Percentiles rank a stretch among this genome's conserved stretches.
phyloP scores from a whole-genome alignment of 1,140 invertebrate species.

The Homarus americanus region DNA sequence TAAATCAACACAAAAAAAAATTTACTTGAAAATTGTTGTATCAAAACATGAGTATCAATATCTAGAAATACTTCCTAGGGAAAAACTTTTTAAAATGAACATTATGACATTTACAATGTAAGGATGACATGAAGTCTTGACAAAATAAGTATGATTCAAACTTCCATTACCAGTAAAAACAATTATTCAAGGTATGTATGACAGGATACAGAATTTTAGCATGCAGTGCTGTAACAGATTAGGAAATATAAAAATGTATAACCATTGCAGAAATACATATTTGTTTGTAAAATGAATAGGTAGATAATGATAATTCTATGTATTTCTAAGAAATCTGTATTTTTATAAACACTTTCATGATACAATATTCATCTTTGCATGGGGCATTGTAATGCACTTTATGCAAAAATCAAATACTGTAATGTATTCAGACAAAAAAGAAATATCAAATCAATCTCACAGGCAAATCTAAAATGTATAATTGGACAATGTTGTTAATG shows the following conservation, averaged over 20 bases:
- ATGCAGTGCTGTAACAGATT: not conserved
- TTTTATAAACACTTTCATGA: not conserved
- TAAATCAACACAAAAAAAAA: slow-evolving; percentile 19
- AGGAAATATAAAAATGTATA: not conserved
- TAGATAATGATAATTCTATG: not conserved
- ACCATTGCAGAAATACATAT: not conserved
- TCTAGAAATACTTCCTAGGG: slow-evolving; percentile 17
- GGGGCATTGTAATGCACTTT: not conserved
- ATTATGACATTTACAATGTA: slow-evolving; percentile 63
- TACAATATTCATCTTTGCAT: not conserved
- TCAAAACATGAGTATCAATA: slow-evolving; percentile 29
- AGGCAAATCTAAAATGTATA: not conserved
- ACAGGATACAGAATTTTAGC: slow-evolving; percentile 8
- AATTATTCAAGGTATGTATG: not conserved
- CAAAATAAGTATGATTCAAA: slow-evolving; percentile 12
- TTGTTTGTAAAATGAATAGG: not conserved
- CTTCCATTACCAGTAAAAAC: slow-evolving; percentile 38
- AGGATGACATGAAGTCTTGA: slow-evolving; percentile 48
- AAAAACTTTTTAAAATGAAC: slow-evolving; percentile 48
- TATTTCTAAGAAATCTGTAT: not conserved
- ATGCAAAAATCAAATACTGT: not conserved
- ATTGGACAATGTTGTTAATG: no score
- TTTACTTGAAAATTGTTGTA: slow-evolving; percentile 21
- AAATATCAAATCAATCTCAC: not conserved
- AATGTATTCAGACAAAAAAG: not conserved